Conservation (phyloP, 53 echinoderm and acorn worm species). For the Patiria pectinifera region DNA sequence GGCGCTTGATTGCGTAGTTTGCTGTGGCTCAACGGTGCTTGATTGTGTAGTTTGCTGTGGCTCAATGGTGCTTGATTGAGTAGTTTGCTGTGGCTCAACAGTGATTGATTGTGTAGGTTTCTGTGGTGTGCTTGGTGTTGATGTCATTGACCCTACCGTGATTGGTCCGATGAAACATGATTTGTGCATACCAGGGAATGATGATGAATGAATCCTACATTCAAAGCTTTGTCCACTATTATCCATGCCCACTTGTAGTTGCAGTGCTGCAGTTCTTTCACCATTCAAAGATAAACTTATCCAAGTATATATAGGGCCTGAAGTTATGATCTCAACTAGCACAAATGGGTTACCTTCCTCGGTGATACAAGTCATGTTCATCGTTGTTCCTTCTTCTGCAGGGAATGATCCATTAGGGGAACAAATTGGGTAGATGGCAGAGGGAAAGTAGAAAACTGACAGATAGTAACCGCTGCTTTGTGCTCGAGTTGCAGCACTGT, state of each 20-base stretch:
- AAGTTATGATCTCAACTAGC: neutral
- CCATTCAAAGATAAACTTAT: too few species aligned
- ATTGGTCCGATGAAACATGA: too few species aligned
- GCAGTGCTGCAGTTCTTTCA: neutral
- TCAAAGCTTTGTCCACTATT: too few species aligned
- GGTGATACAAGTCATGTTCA: neutral
- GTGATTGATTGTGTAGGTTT: neutral
- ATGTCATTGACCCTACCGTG: too few species aligned
- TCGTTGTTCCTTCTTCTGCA: conserved; percentile 33
- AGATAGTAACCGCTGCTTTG: too few species aligned
- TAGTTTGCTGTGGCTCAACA: neutral
- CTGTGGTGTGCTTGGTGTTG: too few species aligned
- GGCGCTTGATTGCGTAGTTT: neutral
- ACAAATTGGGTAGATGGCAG: too few species aligned
- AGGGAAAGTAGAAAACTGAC: too few species aligned
- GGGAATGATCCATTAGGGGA: conserved; percentile 20
- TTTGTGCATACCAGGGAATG: too few species aligned
- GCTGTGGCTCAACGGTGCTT: too few species aligned
- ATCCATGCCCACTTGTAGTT: neutral
- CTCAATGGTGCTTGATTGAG: neutral
- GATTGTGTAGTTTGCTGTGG: neutral
- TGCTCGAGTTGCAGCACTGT: too few species aligned
- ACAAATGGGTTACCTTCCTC: neutral
- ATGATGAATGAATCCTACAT: too few species aligned
- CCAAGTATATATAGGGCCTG: neutral